A percentile compares a stretch with the other conserved stretches of the same genome.
These are phyloP conservation scores for Oryzias woworae DNA, from an alignment of 2,113 vertebrate species.

Conservation along the genomic window DNA sequence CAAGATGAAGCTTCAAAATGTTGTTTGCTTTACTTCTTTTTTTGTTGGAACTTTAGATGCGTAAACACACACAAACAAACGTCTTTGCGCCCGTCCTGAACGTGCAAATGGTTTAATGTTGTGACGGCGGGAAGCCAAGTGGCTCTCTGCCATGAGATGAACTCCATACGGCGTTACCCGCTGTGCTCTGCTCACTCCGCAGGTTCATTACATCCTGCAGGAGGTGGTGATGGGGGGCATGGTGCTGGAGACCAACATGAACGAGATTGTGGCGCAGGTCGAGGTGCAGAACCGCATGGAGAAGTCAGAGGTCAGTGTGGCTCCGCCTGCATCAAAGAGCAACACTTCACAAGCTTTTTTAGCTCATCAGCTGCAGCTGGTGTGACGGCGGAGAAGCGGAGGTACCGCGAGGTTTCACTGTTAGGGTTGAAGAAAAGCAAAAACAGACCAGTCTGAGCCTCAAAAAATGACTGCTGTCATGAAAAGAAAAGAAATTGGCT, in stretches of 20 bases:
- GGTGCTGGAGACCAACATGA: conserved; percentile 98
- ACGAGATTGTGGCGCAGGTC: conserved; percentile 89
- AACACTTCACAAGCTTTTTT: not conserved
- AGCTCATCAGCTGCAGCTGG: not conserved
- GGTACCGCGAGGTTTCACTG: no score
- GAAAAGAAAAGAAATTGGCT: no score
- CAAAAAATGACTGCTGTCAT: no score
- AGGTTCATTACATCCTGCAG: conserved; percentile 87
- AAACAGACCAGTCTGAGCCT: no score
- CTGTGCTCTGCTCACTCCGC: conserved; percentile 11
- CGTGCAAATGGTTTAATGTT: not conserved
- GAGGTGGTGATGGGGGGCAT: conserved; percentile 95
- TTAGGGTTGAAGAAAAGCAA: no score
- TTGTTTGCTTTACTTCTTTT: not conserved
- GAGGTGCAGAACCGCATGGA: conserved; percentile 92
- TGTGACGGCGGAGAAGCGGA: no score
- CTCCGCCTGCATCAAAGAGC: conserved; percentile 1
- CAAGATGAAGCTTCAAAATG: not conserved
- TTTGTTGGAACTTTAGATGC: not conserved
- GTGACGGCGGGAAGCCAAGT: conserved; percentile 11
- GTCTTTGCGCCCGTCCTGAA: not conserved
- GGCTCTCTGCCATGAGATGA: not conserved
- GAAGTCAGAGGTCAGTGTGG: conserved; percentile 86
- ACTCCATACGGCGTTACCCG: not conserved
- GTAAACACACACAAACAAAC: conserved; percentile 1